Evolutionary conservation across 37 sponge, comb jelly and placozoan species (phyloP).

Genomic region (Chondrilla cf. caribensis): DNA sequence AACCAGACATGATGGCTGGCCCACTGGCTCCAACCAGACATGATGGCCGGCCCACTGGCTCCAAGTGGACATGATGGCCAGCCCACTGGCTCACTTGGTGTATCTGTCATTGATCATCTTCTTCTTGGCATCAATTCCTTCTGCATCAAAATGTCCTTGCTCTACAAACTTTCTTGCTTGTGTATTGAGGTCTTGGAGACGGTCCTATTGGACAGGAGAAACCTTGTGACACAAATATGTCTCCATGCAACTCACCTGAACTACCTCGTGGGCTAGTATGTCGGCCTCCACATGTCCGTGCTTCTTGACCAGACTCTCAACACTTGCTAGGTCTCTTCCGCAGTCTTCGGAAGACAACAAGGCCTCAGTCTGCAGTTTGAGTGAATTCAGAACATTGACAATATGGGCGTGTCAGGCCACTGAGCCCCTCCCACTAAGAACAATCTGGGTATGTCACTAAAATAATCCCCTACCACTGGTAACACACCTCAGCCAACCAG

Average conservation of each 20-base stretch:
- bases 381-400: no score
- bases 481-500: constrained; percentile 77
- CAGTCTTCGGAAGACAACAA: constrained; percentile 69
- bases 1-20: no score
- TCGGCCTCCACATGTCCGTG: constrained; percentile 79
- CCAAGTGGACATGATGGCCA: no score
- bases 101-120: constrained; percentile 57
- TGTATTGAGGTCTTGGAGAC: constrained; percentile 58
- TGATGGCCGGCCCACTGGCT: no score
- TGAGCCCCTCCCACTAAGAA: no score
- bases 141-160: constrained; percentile 88
- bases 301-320: constrained; percentile 85
- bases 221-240: background rate
- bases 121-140: constrained; percentile 73
- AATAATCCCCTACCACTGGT: no score
- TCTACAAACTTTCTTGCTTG: constrained; percentile 78
- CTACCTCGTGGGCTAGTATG: constrained; percentile 80
- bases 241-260: no score
- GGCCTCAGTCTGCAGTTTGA: constrained; percentile 80
- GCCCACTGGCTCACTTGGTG: constrained; percentile 30
- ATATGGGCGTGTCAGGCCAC: no score
- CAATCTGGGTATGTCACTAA: no score
- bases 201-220: constrained; percentile 41
- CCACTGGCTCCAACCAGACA: no score
- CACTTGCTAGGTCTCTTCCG: constrained; percentile 79